phyloP scores from a whole-genome alignment of 2,888 invertebrate species.

The Troides aeacus region DNA sequence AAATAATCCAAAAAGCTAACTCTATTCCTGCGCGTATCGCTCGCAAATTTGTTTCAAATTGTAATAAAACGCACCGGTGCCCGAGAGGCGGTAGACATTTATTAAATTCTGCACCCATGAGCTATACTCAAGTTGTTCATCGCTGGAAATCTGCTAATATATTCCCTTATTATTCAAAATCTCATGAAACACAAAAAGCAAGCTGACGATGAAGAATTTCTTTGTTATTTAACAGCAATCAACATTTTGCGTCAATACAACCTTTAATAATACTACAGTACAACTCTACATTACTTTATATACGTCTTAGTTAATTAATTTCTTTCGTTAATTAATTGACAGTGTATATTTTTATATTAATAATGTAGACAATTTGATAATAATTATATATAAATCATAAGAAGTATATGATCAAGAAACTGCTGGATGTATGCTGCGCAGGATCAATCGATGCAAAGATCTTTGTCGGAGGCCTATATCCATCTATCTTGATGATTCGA shows the following conservation, averaged over 20 bases:
- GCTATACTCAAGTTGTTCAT: constrained; percentile 3
- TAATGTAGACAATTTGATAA: too few species aligned
- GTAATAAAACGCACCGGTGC: constrained; percentile 27
- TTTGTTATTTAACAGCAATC: neutral
- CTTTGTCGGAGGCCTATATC: too few species aligned
- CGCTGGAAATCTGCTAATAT: neutral
- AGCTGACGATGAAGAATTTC: neutral
- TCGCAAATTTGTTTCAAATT: constrained; percentile 24
- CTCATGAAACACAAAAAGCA: neutral
- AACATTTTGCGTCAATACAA: neutral
- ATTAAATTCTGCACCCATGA: constrained; percentile 27
- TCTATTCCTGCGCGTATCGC: constrained; percentile 9
- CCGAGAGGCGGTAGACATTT: constrained; percentile 14
- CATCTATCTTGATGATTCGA: too few species aligned
- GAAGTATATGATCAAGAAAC: too few species aligned
- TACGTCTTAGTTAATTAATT: too few species aligned
- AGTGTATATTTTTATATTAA: too few species aligned
- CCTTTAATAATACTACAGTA: neutral
- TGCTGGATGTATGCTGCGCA: too few species aligned
- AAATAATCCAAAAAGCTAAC: constrained; percentile 16
- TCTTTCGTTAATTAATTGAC: too few species aligned
- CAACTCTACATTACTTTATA: too few species aligned
- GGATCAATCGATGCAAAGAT: too few species aligned
- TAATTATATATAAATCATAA: too few species aligned
- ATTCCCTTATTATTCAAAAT: neutral